Evolutionary conservation across 2,888 invertebrate species (phyloP), one percentile per base, ranked within the genome.

Genomic region (Andrena bucephala): DNA sequence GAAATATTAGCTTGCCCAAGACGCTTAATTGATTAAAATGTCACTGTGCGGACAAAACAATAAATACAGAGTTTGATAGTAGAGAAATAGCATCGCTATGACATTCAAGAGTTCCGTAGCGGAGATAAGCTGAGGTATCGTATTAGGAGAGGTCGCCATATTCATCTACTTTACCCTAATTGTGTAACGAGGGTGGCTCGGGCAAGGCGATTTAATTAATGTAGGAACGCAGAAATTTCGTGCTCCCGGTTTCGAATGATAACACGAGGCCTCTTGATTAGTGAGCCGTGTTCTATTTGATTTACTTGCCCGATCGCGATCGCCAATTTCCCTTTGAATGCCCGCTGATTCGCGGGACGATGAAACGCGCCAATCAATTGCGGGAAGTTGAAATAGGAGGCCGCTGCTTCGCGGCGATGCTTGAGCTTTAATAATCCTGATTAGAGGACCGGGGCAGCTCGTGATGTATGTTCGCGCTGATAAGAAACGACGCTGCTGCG

Each of bases 401-500:
- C 42, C 60, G 20, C 33, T n/a, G 33, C 8, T 16, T 48, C 54
- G 20, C 20, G 60, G 31, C 63, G 52, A n/a, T 16, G 27, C 52
- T 10, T 8, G 52, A 59, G 77, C 85, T 86, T 78, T 86, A 82
- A 85, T 86, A 82, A 80, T 78, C 67, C 50, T 68, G 80, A 81
- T 85, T 78, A 84, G 77, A 86, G 85, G 65, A 54, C 50, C 13
- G 29, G 29, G 20, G 48, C 54, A 57, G n/a, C 1, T 16, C 16
- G 16, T 10, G 31, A 54, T 13, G 27, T 81, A 70, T 27, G 27
- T 50, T 16, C 20, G 13, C 52, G 16, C n/a, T 6, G 54, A 80
- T 77, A 78, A 82, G 71, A 73, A 65, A 72, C 62, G 50, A 71
- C 48, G 71, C 69, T 59, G 42, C 31, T 24, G 20, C 33, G 36